Conservation (phyloP, 2,797 vertebrate species). For the Spheniscus humboldti region DNA sequence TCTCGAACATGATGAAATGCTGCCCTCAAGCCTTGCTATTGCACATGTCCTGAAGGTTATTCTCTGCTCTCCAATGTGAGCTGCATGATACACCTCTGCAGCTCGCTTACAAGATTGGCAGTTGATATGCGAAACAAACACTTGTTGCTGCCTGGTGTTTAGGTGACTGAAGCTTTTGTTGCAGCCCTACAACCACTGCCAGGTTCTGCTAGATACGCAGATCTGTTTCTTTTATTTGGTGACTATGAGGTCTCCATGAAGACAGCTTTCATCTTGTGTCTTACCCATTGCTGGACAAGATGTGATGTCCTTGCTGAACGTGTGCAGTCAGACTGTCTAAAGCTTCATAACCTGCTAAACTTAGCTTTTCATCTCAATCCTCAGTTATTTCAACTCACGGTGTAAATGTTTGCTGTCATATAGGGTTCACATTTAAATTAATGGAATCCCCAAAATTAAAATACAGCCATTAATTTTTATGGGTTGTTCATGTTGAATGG, state of each 20-base stretch:
- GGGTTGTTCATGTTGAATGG: not conserved
- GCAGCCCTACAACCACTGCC: not conserved
- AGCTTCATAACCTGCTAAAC: not conserved
- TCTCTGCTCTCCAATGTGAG: not conserved
- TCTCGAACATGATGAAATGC: not conserved
- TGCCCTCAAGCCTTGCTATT: not conserved
- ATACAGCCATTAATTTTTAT: not conserved
- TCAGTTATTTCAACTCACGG: not conserved
- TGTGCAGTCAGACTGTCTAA: not conserved
- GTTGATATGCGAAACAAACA: not conserved
- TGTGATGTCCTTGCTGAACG: not conserved
- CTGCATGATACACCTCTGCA: too few species aligned
- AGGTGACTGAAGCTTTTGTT: not conserved
- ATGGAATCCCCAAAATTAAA: not conserved
- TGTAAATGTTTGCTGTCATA: not conserved
- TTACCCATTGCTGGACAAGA: not conserved
- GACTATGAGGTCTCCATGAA: not conserved
- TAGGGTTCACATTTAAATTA: not conserved
- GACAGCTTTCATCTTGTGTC: not conserved
- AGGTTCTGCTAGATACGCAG: not conserved
- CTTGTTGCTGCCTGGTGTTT: not conserved
- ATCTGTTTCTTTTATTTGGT: not conserved
- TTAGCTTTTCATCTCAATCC: not conserved
- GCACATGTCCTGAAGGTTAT: not conserved
- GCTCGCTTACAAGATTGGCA: not conserved